These are phyloP conservation scores for Heliconius himera DNA, from an alignment of 1,140 invertebrate species.

Conservation along the genomic window DNA sequence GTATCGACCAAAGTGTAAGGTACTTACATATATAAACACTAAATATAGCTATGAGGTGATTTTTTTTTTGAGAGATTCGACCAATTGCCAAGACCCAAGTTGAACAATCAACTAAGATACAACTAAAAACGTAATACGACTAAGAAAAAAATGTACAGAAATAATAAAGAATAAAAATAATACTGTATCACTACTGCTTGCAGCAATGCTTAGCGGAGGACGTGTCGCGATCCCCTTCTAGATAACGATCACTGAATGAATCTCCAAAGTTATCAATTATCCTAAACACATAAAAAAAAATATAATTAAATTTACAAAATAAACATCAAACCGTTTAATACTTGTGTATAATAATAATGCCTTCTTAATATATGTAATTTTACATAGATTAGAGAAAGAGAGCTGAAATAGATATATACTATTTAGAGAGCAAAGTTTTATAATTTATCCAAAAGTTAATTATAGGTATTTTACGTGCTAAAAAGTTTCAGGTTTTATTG, in stretches of 20 bases:
- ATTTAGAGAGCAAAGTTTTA: constrained; percentile 40
- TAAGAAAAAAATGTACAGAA: constrained; percentile 72
- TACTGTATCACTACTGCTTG: constrained; percentile 77
- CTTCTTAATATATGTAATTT: constrained; percentile 15
- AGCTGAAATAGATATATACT: constrained; percentile 33
- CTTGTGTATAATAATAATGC: constrained; percentile 31
- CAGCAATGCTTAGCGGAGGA: constrained; percentile 62
- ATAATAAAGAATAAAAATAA: constrained; percentile 77
- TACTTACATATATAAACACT: constrained; percentile 34
- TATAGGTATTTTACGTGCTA: constrained; percentile 26
- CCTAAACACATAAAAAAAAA: constrained; percentile 12
- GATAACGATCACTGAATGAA: constrained; percentile 31
- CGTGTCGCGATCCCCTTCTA: not conserved
- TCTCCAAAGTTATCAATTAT: constrained; percentile 19
- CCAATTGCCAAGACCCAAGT: constrained; percentile 44
- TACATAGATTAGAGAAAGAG: constrained; percentile 33
- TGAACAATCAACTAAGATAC: constrained; percentile 57
- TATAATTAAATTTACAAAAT: constrained; percentile 16
- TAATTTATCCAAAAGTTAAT: constrained; percentile 26
- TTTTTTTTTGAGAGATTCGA: constrained; percentile 38
- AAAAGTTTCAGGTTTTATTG: constrained; percentile 54
- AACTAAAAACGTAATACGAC: constrained; percentile 68
- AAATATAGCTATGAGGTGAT: constrained; percentile 40
- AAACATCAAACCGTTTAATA: constrained; percentile 23
- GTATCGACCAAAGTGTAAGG: not conserved